phyloP scores from a whole-genome alignment of 1,140 invertebrate genomes.

The Orussus abietinus region DNA sequence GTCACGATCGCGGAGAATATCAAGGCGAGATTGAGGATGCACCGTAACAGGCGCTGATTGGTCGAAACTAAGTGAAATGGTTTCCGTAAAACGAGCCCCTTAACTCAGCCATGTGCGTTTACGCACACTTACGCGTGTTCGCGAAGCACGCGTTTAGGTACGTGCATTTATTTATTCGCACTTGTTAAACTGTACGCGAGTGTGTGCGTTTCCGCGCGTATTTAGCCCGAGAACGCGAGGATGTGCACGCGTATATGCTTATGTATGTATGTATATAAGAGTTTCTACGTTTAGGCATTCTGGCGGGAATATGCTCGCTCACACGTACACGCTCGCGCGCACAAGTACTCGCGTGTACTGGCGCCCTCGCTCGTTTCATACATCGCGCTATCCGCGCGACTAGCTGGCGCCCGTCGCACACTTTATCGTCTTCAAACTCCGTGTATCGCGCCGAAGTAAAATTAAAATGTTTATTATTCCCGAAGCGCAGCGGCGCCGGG shows the following conservation, averaged over 20 bases:
- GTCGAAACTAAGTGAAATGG: slow-evolving; percentile 4
- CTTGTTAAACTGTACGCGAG: too few species aligned
- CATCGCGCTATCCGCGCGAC: slow-evolving; percentile 33
- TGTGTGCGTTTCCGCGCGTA: too few species aligned
- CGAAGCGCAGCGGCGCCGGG: too few species aligned
- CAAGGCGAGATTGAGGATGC: neutral
- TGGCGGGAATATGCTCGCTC: neutral
- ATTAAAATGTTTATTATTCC: slow-evolving; percentile 33
- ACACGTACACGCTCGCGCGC: slow-evolving; percentile 17
- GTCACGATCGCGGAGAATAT: too few species aligned
- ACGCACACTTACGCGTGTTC: slow-evolving; percentile 4
- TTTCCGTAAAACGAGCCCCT: slow-evolving; percentile 13
- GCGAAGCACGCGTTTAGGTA: slow-evolving; percentile 1
- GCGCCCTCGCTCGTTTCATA: slow-evolving; percentile 23
- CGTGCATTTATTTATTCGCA: too few species aligned
- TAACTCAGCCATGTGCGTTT: too few species aligned
- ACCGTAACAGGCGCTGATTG: slow-evolving; percentile 1
- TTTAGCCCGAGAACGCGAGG: too few species aligned
- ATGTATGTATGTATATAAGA: neutral
- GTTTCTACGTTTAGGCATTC: neutral
- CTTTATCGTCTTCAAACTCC: slow-evolving; percentile 28
- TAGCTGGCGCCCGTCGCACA: slow-evolving; percentile 32
- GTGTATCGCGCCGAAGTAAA: slow-evolving; percentile 23
- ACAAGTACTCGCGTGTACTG: slow-evolving; percentile 17
- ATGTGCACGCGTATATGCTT: too few species aligned